phyloP scores from a whole-genome alignment of 2,797 vertebrate genomes.

The Pangasius djambal region DNA sequence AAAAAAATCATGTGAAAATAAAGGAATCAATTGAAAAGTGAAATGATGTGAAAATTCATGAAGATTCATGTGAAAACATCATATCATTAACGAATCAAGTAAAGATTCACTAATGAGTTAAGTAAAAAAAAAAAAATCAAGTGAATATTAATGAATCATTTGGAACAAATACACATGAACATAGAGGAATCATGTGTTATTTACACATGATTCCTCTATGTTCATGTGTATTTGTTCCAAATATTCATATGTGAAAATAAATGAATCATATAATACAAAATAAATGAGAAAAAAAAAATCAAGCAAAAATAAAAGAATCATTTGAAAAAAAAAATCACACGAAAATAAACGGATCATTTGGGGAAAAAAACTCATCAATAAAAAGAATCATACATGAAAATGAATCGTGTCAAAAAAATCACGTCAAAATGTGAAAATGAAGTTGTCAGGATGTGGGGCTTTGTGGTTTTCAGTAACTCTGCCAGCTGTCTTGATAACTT shows the following conservation, averaged over 20 bases:
- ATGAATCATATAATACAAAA: too few species aligned
- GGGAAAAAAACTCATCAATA: too few species aligned
- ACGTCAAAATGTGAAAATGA: background rate
- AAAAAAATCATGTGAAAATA: background rate
- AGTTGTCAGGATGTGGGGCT: background rate
- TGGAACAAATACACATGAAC: background rate
- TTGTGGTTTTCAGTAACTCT: background rate
- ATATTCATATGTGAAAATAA: background rate
- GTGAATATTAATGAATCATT: background rate
- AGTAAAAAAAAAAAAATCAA: background rate
- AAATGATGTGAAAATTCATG: too few species aligned
- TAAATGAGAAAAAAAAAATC: too few species aligned
- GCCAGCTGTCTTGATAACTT: background rate
- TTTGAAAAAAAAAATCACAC: too few species aligned
- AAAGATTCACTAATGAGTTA: background rate
- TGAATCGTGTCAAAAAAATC: background rate
- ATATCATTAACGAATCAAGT: background rate
- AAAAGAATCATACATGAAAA: background rate
- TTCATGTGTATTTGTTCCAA: too few species aligned
- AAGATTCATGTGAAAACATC: too few species aligned
- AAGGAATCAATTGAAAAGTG: background rate
- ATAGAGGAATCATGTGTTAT: background rate
- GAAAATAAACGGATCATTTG: too few species aligned
- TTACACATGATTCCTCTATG: too few species aligned
- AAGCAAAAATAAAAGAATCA: too few species aligned